Conservation (phyloP, 2,113 vertebrate genomes). For the Trematomus loennbergii region DNA sequence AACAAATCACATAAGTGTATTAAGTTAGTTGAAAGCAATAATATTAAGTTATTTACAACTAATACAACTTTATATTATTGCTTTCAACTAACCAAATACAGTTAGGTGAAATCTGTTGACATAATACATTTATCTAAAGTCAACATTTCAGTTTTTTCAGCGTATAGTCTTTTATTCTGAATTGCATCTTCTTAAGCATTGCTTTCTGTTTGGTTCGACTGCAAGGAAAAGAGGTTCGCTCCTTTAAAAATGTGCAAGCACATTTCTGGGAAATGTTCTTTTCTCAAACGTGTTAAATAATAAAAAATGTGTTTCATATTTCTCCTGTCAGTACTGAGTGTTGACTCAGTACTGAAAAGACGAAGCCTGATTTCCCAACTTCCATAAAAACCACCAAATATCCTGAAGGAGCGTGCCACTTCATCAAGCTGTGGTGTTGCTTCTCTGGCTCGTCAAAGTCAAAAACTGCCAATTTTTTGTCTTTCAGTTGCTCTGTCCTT, state of each 20-base stretch:
- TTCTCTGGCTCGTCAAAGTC: conserved; percentile 37
- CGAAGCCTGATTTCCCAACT: not conserved
- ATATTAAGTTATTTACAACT: too few relatives aligned
- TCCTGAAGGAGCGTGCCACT: conserved; percentile 30
- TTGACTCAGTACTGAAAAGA: conserved; percentile 39
- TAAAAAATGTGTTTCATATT: conserved; percentile 17
- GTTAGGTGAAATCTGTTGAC: too few relatives aligned
- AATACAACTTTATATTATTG: too few relatives aligned
- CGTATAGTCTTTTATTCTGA: too few relatives aligned
- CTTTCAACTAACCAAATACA: too few relatives aligned
- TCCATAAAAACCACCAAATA: conserved; percentile 19
- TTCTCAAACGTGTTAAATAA: not conserved
- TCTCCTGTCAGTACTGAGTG: conserved; percentile 36
- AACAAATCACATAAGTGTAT: too few relatives aligned
- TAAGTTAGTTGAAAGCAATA: too few relatives aligned
- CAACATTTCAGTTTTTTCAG: too few relatives aligned
- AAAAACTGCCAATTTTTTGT: conserved; percentile 30
- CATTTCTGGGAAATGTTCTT: not conserved
- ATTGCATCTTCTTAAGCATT: not conserved
- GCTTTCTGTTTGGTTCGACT: not conserved
- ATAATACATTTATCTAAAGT: too few relatives aligned
- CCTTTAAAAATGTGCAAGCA: not conserved
- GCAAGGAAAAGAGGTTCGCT: not conserved
- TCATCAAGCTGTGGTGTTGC: conserved; percentile 39
- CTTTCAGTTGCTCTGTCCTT: conserved; percentile 27